Evolutionary conservation across 2,113 vertebrate genomes (phyloP).

Genomic region (Gymnogyps californianus): DNA sequence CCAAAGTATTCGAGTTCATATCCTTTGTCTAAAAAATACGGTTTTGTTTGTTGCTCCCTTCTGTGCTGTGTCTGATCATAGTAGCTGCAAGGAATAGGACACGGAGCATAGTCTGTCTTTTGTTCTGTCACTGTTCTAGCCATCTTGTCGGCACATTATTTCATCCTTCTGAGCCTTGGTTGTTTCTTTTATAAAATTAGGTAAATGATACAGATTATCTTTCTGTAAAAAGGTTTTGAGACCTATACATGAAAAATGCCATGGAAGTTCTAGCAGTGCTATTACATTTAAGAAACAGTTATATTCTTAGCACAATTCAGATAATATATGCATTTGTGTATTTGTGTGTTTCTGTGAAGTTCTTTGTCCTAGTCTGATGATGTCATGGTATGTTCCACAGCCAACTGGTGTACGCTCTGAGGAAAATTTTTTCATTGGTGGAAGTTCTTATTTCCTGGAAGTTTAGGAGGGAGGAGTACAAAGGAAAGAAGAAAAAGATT

Average conservation of each 20-base stretch:
- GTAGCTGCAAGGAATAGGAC: neutral
- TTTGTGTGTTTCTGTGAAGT: neutral
- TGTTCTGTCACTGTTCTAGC: neutral
- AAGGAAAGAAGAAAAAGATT: neutral
- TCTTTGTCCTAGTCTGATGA: neutral
- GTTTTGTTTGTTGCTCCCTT: neutral
- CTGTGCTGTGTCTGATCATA: fast-evolving
- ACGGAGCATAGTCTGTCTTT: neutral
- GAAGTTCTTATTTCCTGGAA: neutral
- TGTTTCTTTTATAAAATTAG: neutral
- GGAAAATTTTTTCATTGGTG: neutral
- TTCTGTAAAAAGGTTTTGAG: neutral
- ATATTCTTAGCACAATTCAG: neutral
- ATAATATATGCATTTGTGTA: fast-evolving
- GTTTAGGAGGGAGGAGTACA: neutral
- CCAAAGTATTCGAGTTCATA: neutral
- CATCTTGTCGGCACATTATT: neutral
- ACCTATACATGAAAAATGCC: neutral
- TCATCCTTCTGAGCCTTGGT: neutral
- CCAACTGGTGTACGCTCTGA: neutral
- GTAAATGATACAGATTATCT: neutral
- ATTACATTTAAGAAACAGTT: fast-evolving
- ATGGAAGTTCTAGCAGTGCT: neutral
- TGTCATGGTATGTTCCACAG: neutral
- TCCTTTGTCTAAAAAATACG: neutral